Evolutionary conservation across 2,797 vertebrate species (phyloP), one percentile per base, ranked within the genome.

Genomic region (Arremon aurantiirostris): DNA sequence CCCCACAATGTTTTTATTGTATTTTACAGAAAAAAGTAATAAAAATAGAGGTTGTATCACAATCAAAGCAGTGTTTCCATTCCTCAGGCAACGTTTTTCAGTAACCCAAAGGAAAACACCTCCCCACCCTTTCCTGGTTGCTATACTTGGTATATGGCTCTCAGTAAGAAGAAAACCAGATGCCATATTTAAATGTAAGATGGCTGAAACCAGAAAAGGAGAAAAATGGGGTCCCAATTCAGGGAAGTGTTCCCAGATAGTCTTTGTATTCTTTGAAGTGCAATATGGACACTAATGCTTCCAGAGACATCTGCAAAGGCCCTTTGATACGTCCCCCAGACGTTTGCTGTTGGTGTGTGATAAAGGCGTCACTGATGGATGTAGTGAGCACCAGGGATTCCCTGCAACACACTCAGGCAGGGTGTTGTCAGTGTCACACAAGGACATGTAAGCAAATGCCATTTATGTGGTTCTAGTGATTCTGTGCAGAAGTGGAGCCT

Each of bases 11-110:
- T 83, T 96, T 95, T 91, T 95, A 88, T 78, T 94, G 85, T 91
- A 92, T 93, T 95, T 92, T 87, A 83, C 72, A 89, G 69, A 95
- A 82, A 95, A 93, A 89, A 92, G 72, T 72, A 92, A 75, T 94
- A 93, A 95, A 95, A 96, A 81, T 50, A 76, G 87, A 83, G 63
- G 70, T 79, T 69, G n/a, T 88, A 93, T 96, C 80, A 65, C 65
- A 93, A 78, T 94, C 82, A 88, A 92, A 95, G 91, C 76, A 59
- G 34, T 83, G 35, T 96, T 97, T 96, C 94, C 87, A 94, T 97
- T 96, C 94, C 94, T 88, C 34, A 69, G 95, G 93, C 95, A 79
- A 32, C 66, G 90, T 76, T 95, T 92, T 91, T 94, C 84, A 79
- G 69, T 79, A 91, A 89, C 61, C 79, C 91, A 92, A 66, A 93